Conservation (phyloP, 2,113 vertebrate species). For the Theropithecus gelada region DNA sequence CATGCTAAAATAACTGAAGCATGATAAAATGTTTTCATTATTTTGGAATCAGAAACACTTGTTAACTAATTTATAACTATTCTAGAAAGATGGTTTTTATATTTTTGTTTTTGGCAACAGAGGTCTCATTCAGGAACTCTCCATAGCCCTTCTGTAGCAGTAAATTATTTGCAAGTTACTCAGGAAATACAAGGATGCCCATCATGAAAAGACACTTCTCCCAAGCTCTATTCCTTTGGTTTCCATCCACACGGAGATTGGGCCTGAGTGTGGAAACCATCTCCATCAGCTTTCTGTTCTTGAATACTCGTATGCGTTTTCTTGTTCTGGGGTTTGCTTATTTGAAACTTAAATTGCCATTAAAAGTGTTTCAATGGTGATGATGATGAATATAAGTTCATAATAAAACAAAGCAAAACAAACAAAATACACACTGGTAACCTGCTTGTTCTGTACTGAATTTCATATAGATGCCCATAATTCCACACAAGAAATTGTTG, state of each 20-base stretch:
- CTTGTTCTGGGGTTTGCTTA: background rate
- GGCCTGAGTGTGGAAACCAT: background rate
- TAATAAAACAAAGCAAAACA: background rate
- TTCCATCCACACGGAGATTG: background rate
- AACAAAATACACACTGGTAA: background rate
- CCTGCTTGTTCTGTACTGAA: background rate
- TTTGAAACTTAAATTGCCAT: background rate
- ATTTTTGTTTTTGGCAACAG: background rate
- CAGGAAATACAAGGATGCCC: background rate
- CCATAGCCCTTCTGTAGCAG: background rate
- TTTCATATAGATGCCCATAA: background rate
- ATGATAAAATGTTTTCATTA: conserved; percentile 17
- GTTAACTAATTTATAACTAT: conserved; percentile 48
- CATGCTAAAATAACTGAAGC: background rate
- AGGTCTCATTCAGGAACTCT: background rate
- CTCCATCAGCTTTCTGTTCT: background rate
- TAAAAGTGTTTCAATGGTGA: background rate
- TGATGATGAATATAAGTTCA: background rate
- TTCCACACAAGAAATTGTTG: background rate
- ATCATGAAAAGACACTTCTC: background rate
- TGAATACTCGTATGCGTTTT: background rate
- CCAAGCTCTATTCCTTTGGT: background rate
- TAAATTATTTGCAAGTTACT: background rate
- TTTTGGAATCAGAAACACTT: conserved; percentile 5
- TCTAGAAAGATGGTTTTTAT: background rate